phyloP scores from a whole-genome alignment of 1,140 invertebrate species.

The Druon quercuslanigerum region DNA sequence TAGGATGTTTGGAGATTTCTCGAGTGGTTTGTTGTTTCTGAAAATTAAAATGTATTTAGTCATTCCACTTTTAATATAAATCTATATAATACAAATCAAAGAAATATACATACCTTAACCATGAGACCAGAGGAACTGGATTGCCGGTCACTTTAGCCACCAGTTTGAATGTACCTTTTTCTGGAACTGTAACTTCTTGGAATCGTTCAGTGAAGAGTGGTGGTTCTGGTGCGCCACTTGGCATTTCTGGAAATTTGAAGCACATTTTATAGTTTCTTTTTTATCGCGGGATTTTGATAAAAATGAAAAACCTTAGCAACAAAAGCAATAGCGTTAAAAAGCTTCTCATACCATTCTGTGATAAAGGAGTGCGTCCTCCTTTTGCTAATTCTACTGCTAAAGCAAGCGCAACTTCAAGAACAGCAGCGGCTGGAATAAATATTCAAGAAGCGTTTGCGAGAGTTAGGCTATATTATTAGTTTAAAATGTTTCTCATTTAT shows the following conservation, averaged over 20 bases:
- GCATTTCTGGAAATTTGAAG: conserved; percentile 77
- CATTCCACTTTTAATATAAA: not conserved
- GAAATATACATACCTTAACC: conserved; percentile 82
- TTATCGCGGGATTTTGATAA: not conserved
- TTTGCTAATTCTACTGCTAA: conserved; percentile 55
- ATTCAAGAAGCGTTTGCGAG: conserved; percentile 25
- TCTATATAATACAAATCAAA: not conserved
- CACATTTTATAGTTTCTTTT: not conserved
- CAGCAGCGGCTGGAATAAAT: conserved; percentile 56
- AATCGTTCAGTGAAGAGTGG: conserved; percentile 92
- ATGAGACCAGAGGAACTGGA: conserved; percentile 90
- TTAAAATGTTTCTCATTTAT: not conserved
- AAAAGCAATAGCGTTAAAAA: not conserved
- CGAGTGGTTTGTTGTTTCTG: conserved; percentile 88
- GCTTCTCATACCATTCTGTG: conserved; percentile 45
- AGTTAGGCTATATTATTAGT: not conserved
- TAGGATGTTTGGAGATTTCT: conserved; percentile 83
- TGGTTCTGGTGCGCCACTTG: conserved; percentile 83
- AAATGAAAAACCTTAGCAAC: not conserved
- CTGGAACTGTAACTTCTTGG: conserved; percentile 88
- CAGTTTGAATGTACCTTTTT: conserved; percentile 87
- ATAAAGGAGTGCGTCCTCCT: conserved; percentile 45
- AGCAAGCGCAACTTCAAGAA: conserved; percentile 50
- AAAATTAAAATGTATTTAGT: conserved; percentile 3
- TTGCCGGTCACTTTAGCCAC: conserved; percentile 91